Evolutionary conservation across 1,140 invertebrate species (phyloP).

Genomic region (Rhagoletis zephyria): DNA sequence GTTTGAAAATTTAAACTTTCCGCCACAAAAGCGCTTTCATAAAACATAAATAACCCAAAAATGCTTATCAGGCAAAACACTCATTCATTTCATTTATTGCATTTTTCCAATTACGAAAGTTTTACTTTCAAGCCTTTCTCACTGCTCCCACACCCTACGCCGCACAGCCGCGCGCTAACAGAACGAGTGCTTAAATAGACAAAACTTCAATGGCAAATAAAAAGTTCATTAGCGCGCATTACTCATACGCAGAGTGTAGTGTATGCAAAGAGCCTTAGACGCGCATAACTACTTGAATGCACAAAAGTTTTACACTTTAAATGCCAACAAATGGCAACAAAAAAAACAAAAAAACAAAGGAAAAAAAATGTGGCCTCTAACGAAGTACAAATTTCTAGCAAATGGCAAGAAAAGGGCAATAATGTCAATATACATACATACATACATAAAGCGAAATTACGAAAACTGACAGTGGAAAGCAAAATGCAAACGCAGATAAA

Average conservation of each 20-base stretch:
- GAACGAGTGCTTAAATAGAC: not conserved
- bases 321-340: constrained; percentile 16
- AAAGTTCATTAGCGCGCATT: constrained; percentile 33
- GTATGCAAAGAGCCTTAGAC: constrained; percentile 1
- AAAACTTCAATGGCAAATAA: constrained; percentile 30
- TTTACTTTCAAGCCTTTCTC: constrained; percentile 21
- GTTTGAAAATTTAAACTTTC: too few species aligned
- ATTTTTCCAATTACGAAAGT: constrained; percentile 33
- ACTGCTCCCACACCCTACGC: not conserved
- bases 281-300: constrained; percentile 2
- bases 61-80: constrained; percentile 22
- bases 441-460: not conserved
- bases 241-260: constrained; percentile 28
- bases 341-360: not conserved
- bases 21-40: not conserved
- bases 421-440: not conserved
- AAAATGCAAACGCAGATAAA: constrained; percentile 46
- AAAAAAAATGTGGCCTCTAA: not conserved
- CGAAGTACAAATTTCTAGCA: not conserved
- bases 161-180: too few species aligned
- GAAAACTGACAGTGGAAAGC: not conserved
- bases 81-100: constrained; percentile 38
- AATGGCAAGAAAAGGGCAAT: constrained; percentile 21
- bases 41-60: not conserved
- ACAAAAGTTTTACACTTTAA: constrained; percentile 39